Evolutionary conservation across 1,140 invertebrate species (phyloP).

Genomic region (Eurosta solidaginis): DNA sequence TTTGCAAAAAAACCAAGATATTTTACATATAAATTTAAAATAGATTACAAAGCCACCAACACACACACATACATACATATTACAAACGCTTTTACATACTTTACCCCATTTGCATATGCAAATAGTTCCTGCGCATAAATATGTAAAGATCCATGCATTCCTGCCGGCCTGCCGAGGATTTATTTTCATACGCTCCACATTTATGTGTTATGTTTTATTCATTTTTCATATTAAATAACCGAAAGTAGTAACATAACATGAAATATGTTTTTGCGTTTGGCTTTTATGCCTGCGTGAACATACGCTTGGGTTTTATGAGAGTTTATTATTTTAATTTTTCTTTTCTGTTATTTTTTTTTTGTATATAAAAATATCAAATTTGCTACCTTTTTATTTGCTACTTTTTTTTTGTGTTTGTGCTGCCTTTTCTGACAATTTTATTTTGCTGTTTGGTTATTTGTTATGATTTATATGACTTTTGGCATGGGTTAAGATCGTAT

Average conservation of each 20-base stretch:
- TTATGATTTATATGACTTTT: conserved; percentile 3
- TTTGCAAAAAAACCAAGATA: too few species aligned
- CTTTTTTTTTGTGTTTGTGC: not conserved
- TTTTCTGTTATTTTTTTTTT: not conserved
- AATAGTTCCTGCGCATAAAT: not conserved
- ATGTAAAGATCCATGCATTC: not conserved
- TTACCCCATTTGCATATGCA: not conserved
- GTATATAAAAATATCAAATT: not conserved
- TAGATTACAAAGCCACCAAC: too few species aligned
- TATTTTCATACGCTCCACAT: too few species aligned
- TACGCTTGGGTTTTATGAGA: not conserved
- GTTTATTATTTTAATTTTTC: conserved; percentile 2
- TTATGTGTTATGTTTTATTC: not conserved
- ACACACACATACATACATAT: too few species aligned
- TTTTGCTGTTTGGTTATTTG: conserved; percentile 5
- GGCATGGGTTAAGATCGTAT: not conserved
- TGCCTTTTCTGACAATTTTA: not conserved
- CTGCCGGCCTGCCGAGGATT: not conserved
- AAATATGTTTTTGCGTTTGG: not conserved
- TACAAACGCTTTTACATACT: too few species aligned
- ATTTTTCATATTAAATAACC: conserved; percentile 25
- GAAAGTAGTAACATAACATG: conserved; percentile 7
- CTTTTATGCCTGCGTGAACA: not conserved
- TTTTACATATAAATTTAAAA: too few species aligned
- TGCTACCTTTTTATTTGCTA: not conserved